These are phyloP conservation scores for Romanogobio albipinnatus DNA, from an alignment of 2,113 vertebrate species.

Conservation along the genomic window DNA sequence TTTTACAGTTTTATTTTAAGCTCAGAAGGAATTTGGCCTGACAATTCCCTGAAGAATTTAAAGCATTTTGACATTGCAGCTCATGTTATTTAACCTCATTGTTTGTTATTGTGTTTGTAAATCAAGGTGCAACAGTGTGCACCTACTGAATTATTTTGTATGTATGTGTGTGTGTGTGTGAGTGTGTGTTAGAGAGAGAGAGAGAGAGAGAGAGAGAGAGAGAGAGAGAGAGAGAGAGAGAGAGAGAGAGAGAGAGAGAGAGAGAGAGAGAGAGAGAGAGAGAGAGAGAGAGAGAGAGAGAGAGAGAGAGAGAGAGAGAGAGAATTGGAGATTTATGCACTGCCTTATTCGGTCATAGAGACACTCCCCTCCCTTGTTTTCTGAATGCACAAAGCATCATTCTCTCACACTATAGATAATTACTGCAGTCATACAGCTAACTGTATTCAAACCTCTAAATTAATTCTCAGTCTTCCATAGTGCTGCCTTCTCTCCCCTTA, in stretches of 20 bases:
- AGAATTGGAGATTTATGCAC: neutral
- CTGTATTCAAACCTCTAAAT: conserved; percentile 50
- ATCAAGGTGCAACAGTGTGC: conserved; percentile 48
- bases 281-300: neutral
- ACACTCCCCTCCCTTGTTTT: conserved; percentile 32
- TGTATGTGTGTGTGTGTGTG: conserved; percentile 61
- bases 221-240: neutral
- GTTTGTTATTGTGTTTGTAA: conserved; percentile 4
- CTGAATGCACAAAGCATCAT: conserved; percentile 27
- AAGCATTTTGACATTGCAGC: neutral
- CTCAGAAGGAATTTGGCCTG: neutral
- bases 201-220: neutral
- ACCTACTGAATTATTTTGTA: conserved; percentile 49
- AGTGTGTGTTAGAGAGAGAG: neutral
- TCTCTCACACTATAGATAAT: conserved; percentile 40
- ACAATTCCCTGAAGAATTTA: neutral
- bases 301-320: neutral
- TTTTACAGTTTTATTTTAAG: neutral
- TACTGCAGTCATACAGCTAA: conserved; percentile 42
- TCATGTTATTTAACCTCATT: neutral
- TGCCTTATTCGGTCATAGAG: neutral
- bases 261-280: neutral
- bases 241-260: conserved; percentile 6
- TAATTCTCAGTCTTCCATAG: conserved; percentile 31
- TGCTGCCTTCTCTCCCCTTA: neutral